These are phyloP conservation scores for Mormyrus lacerda DNA, from an alignment of 2,113 vertebrate species.

Conservation along the genomic window DNA sequence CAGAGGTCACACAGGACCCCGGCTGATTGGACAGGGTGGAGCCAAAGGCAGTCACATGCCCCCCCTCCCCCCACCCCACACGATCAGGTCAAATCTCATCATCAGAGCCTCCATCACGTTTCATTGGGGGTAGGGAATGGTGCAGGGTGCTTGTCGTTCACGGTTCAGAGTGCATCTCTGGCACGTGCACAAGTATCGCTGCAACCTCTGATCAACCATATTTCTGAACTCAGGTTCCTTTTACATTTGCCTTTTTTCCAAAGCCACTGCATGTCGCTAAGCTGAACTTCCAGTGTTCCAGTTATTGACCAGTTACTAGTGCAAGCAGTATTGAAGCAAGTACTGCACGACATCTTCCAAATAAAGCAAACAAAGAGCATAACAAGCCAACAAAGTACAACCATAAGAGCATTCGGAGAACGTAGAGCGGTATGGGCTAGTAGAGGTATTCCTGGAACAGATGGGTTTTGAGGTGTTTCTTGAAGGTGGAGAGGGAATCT, in stretches of 20 bases:
- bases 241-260: background rate
- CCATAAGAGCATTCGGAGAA: background rate
- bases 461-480: background rate
- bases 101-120: constrained; percentile 56
- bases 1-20: background rate
- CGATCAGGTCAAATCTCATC: constrained; percentile 66
- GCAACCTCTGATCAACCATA: background rate
- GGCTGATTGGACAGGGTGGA: constrained; percentile 24
- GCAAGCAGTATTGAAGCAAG: background rate
- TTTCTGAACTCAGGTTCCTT: background rate
- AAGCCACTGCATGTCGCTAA: background rate
- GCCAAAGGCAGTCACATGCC: constrained; percentile 34
- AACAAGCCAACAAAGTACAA: background rate
- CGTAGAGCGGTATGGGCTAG: background rate
- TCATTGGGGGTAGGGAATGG: constrained; percentile 29
- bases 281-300: background rate
- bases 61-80: constrained; percentile 43
- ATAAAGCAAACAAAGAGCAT: background rate
- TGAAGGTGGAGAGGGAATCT: background rate
- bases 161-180: background rate
- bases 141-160: background rate
- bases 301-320: background rate
- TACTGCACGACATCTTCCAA: background rate
- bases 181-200: background rate
- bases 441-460: background rate